Evolutionary conservation across 1,140 invertebrate genomes (phyloP), one percentile per base, ranked within the genome.

Genomic region (Bombus balteatus): DNA sequence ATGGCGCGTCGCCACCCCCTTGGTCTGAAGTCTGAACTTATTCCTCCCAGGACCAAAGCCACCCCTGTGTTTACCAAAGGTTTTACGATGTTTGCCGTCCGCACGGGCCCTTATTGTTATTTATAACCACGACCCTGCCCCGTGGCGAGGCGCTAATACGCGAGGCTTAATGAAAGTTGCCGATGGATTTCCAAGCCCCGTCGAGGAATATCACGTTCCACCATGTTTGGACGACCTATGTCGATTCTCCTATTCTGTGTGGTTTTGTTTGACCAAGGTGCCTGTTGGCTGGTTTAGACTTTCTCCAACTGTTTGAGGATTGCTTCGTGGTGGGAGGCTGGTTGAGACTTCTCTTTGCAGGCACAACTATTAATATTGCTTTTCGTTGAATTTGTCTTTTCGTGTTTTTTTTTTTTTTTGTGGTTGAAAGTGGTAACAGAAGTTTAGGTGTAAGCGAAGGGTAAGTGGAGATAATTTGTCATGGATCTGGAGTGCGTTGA

Each of bases 21-120:
- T 28, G 57, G 72, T 15, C 43, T 3, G 43, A 41, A 53, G 72
- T 22, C 57, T 4, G 57, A 41, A 53, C 80, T 78, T 72, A 34
- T 39, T 53, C 87, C 65, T n/a, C 65, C 10, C 72, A 72, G 57
- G 81, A 66, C 86, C 53, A 53, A 59, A 57, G n/a, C 73, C 89
- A 70, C 59, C 70, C 73, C 71, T 72, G 32, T 93, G 88, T 92
- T 93, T 93, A 86, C 91, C 79, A 76, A 92, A 87, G 89, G 86
- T 90, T 92, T 89, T 92, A 91, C 89, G 89, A 89, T 92, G 93
- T 93, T 93, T 92, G 88, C 87, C 80, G 81, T 93, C 87, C 87
- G 83, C 87, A 76, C 85, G 86, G 82, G 86, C 72, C 84, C 86
- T 92, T 91, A 92, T 89, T 91, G 89, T 92, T 92, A 92, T 93